A percentile compares a stretch with the other conserved stretches of the same genome.
These are phyloP conservation scores for Plestiodon gilberti DNA, from an alignment of 2,113 vertebrate genomes.

Conservation along the genomic window DNA sequence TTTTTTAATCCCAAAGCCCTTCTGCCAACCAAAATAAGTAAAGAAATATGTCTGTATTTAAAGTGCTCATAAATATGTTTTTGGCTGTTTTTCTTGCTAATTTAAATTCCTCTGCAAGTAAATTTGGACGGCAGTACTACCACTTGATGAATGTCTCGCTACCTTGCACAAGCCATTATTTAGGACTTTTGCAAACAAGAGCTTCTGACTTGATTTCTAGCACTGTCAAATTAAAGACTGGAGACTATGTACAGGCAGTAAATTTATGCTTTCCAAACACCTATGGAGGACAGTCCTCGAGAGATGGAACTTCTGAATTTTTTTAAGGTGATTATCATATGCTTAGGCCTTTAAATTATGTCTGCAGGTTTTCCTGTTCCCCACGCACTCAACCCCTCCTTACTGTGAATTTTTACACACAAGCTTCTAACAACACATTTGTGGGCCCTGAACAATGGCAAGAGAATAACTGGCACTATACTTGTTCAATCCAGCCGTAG, in stretches of 20 bases:
- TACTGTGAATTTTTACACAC: constrained; percentile 9
- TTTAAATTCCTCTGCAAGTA: constrained; percentile 43
- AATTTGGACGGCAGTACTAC: constrained; percentile 20
- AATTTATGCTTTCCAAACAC: constrained; percentile 48
- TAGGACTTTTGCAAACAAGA: constrained; percentile 38
- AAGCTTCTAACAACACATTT: constrained; percentile 35
- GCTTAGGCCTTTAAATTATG: constrained; percentile 22
- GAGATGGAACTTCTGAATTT: constrained; percentile 58
- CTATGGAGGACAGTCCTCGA: constrained; percentile 42
- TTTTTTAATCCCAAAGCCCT: not conserved
- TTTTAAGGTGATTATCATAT: constrained; percentile 49
- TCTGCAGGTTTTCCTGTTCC: constrained; percentile 9
- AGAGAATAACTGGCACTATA: constrained; percentile 27
- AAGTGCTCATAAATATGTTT: constrained; percentile 10
- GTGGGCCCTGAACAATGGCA: not conserved
- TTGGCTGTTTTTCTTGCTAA: constrained; percentile 10
- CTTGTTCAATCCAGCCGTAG: not conserved
- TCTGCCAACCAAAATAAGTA: constrained; percentile 4
- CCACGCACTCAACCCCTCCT: not conserved
- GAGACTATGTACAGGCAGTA: constrained; percentile 30
- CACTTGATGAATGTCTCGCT: constrained; percentile 22
- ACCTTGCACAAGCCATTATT: constrained; percentile 52
- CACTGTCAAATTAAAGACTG: constrained; percentile 40
- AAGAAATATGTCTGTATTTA: not conserved
- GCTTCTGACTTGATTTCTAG: constrained; percentile 50